These are phyloP conservation scores for Pseudomyrmex concolor DNA, from an alignment of 1,140 invertebrate genomes.

Conservation along the genomic window DNA sequence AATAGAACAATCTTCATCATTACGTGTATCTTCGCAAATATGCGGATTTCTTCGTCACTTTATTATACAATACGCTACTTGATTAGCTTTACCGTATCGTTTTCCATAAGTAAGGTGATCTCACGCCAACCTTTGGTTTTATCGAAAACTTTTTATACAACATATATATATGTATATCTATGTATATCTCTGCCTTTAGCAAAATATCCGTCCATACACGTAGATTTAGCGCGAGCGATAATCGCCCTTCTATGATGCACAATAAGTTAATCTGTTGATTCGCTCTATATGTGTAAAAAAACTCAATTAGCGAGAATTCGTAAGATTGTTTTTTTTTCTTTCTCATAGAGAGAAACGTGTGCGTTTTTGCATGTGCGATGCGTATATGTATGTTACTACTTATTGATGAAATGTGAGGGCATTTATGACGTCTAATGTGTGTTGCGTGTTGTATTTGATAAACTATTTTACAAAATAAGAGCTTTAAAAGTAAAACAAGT, in stretches of 20 bases:
- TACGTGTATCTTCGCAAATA: no score
- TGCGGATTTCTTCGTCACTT: background rate
- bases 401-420: background rate
- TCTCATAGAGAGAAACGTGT: background rate
- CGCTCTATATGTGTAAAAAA: conserved; percentile 10
- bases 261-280: conserved; percentile 1
- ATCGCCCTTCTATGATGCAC: conserved; percentile 23
- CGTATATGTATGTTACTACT: background rate
- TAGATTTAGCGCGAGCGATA: conserved; percentile 49
- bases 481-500: no score
- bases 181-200: conserved; percentile 46
- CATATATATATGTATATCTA: no score
- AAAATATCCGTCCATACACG: conserved; percentile 68
- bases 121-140: conserved; percentile 38
- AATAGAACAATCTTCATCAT: background rate
- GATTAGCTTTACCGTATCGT: conserved; percentile 10
- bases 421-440: background rate
- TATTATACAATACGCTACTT: background rate
- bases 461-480: no score
- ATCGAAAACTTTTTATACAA: conserved; percentile 9
- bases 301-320: background rate
- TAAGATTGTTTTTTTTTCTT: conserved; percentile 4
- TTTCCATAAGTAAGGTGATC: conserved; percentile 57
- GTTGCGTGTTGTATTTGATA: background rate
- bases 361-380: background rate